Evolutionary conservation across 2,888 invertebrate species (phyloP), one percentile per base, ranked within the genome.

Genomic region (Pandemis heparana): DNA sequence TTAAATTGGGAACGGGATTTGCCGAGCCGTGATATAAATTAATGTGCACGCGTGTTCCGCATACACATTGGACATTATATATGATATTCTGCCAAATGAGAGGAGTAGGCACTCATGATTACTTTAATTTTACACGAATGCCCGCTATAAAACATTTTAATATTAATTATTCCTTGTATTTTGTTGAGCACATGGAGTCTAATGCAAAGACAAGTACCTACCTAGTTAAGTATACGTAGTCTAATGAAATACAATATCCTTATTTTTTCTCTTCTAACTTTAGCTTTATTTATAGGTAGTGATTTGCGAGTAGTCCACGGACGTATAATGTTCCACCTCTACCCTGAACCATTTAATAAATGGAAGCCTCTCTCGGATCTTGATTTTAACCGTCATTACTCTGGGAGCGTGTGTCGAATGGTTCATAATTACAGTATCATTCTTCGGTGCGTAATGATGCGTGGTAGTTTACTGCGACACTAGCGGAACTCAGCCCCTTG

Each of bases 351-450:
- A 72, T 82, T 79, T 76, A 75, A 70, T 74, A 78, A 83, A 82
- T 82, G 74, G 77, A 78, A 80, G 80, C 78, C 80, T 77, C 79
- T 77, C 70, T 79, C 80, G 80, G 80, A 81, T 85, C 80, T 84
- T 87, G 88, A 92, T 92, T 89, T 87, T 86, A 83, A 83, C 86
- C 81, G 84, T 86, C 86, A 88, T 90, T 91, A 87, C 81, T 82
- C 83, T 81, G 79, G 83, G 84, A 80, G 91, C 83, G 88, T 92
- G 92, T 90, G 86, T 91, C 90, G 88, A 93, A 94, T 92, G 89
- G 89, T 81, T 87, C 84, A 83, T 92, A 92, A 94, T 94, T 92
- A 94, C 87, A 89, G 88, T 89, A 91, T 92, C 89, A 91, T 92
- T 92, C 92, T 92, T 85, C 87, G 79, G 84, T 79, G 89, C 81